phyloP scores from a whole-genome alignment of 2,888 invertebrate species.

The Thysanoteuthis rhombus region DNA sequence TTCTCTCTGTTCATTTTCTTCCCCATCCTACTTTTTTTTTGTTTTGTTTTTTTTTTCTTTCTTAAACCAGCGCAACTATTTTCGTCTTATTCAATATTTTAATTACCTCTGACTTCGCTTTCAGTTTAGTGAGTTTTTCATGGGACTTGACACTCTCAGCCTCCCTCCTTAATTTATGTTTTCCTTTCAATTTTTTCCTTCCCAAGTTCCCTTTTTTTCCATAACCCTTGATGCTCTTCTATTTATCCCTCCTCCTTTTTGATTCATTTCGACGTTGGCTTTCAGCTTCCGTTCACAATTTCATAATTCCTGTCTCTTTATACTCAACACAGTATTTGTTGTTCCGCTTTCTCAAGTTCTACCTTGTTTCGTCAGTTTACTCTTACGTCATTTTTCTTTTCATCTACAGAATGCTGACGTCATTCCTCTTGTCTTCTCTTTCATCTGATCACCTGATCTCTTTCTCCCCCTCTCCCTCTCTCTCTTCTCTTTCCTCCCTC shows the following conservation, averaged over 20 bases:
- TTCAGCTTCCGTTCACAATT: too few relatives aligned
- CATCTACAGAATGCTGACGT: too few relatives aligned
- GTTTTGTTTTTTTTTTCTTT: background rate
- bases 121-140: background rate
- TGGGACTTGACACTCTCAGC: background rate
- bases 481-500: background rate
- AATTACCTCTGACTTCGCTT: too few relatives aligned
- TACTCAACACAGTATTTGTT: too few relatives aligned
- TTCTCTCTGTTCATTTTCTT: background rate
- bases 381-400: too few relatives aligned
- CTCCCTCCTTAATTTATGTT: background rate
- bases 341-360: too few relatives aligned
- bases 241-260: background rate
- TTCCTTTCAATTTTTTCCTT: background rate
- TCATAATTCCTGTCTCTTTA: too few relatives aligned
- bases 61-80: too few relatives aligned
- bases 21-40: background rate
- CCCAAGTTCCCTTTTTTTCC: background rate
- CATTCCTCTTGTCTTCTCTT: too few relatives aligned
- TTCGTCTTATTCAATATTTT: too few relatives aligned
- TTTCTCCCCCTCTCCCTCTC: background rate
- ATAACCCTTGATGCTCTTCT: background rate
- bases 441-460: background rate
- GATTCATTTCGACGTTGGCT: background rate
- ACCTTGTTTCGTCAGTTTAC: too few relatives aligned